Evolutionary conservation across 53 echinoderm and acorn worm genomes (phyloP), one percentile per base, ranked within the genome.

Genomic region (Paelopatides confundens): DNA sequence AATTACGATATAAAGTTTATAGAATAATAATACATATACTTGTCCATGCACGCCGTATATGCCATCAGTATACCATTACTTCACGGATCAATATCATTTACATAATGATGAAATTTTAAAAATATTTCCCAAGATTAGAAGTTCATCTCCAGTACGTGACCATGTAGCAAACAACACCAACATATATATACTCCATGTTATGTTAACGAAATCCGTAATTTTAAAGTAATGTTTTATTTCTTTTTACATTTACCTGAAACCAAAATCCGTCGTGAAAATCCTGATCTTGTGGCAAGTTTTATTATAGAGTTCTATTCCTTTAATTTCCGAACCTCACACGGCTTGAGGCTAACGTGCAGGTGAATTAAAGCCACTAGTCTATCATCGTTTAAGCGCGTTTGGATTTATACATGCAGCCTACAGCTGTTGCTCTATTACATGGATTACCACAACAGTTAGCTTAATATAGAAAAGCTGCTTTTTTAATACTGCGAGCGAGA

Each of bases 371-470:
- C 27, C 10, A 13, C 40, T 74, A 74, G 46, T 21, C n/a, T 40
- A 39, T 43, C 27, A 40, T 74, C 40, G 27, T 28, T 74, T 74
- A 74, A 74, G 39, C 38, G 39, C n/a, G 46, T 40, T 74, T 40
- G 74, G 10, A 39, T 74, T 74, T 27, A 40, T 39, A 46, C 37
- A 74, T 74, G 23, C 39, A 39, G 74, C 74, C 74, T 74, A 26
- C 39, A 74, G 74, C 74, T 46, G 74, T 36, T 39, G 74, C 39
- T 74, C n/a, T 46, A 74, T 74, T 74, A 46, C 74, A 74, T 24
- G 35, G 74, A 74, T 74, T 74, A 74, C n/a, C n/a, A 39, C 40
- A 74, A 74, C 39, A 74, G 39, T 74, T 74, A 74, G 74, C 74
- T 38, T 74, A 74, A 39, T 47, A 74, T 23, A 74, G 47, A n/a